Evolutionary conservation across 2,888 invertebrate species (phyloP).

Genomic region (Piscicola geometra): DNA sequence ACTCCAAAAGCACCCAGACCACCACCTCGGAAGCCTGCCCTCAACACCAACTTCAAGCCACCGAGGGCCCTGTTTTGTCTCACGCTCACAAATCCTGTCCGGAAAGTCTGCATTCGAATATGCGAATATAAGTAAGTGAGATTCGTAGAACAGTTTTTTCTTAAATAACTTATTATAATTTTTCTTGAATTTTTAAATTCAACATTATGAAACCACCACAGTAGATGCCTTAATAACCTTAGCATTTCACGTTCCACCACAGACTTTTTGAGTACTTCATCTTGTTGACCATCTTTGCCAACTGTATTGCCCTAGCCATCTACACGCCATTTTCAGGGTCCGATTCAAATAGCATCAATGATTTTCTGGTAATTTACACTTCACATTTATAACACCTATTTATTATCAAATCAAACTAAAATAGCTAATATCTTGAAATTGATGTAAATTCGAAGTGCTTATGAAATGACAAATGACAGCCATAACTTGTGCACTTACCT

Average conservation of each 20-base stretch:
- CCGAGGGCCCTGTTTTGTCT: conserved; percentile 88
- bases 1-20: conserved; percentile 47
- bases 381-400: too few species aligned
- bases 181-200: too few species aligned
- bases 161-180: neutral
- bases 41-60: conserved; percentile 77
- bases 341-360: conserved; percentile 93
- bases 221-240: too few species aligned
- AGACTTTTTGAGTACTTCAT: conserved; percentile 99
- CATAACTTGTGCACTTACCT: too few species aligned
- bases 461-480: too few species aligned
- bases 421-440: neutral
- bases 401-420: neutral
- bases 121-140: conserved; percentile 87
- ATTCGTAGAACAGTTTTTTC: neutral
- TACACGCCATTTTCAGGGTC: conserved; percentile 94
- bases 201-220: too few species aligned
- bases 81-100: conserved; percentile 84
- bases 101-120: conserved; percentile 90
- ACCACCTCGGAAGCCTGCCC: conserved; percentile 53
- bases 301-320: conserved; percentile 96
- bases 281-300: conserved; percentile 95
- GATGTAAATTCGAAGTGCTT: too few species aligned
- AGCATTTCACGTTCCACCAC: too few species aligned
- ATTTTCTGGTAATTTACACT: conserved; percentile 77